These are phyloP conservation scores for Dryobotodes eremita DNA, from an alignment of 2,888 invertebrate species.

Conservation along the genomic window DNA sequence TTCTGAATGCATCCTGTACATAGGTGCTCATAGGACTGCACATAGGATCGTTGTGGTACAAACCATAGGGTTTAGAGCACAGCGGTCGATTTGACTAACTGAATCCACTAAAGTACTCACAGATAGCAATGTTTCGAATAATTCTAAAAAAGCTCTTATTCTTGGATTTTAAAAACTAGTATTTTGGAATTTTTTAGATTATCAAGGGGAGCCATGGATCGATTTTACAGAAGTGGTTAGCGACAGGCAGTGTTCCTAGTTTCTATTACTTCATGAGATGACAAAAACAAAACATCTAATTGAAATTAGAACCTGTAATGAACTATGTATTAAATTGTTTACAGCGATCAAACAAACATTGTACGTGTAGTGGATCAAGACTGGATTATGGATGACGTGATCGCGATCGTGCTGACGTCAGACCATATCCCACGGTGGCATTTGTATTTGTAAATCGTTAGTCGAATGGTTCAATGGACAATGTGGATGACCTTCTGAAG, in stretches of 20 bases:
- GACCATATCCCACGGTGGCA: conserved; percentile 44
- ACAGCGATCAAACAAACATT: conserved; percentile 18
- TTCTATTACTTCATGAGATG: neutral
- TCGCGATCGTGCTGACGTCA: conserved; percentile 66
- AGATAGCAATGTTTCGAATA: neutral
- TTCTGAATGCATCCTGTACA: too few species aligned
- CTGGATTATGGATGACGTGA: conserved; percentile 68
- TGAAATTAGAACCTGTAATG: conserved; percentile 5
- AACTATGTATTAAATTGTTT: conserved; percentile 17
- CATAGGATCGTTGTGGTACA: too few species aligned
- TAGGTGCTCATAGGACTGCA: too few species aligned
- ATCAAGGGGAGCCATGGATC: neutral
- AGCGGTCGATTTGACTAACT: too few species aligned
- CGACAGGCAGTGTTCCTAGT: neutral
- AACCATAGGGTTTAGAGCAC: too few species aligned
- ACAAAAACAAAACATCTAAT: neutral
- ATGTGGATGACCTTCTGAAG: conserved; percentile 29
- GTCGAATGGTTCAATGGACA: conserved; percentile 29
- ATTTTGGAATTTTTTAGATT: neutral
- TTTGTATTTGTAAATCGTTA: conserved; percentile 50
- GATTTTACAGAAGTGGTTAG: neutral
- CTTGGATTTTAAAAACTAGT: neutral
- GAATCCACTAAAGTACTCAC: too few species aligned
- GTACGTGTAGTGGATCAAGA: conserved; percentile 37
- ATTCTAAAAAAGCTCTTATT: neutral